Percentiles rank a stretch among this genome's conserved stretches.
phyloP scores from a whole-genome alignment of 2,888 invertebrate genomes.

The Clunio marinus region DNA sequence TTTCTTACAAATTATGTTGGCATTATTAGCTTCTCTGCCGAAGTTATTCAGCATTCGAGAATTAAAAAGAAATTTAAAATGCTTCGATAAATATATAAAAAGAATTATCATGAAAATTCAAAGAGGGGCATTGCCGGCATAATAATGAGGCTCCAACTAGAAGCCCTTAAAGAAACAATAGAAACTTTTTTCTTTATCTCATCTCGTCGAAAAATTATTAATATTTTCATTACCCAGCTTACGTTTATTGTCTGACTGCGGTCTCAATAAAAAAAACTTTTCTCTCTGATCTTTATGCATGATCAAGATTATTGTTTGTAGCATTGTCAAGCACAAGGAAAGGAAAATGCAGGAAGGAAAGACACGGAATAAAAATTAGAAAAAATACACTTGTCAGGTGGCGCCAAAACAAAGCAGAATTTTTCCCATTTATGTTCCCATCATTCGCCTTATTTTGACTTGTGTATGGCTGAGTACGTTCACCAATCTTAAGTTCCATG shows the following conservation, averaged over 20 bases:
- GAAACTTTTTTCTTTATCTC: slow-evolving; percentile 7
- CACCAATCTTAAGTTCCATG: not conserved
- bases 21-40: not conserved
- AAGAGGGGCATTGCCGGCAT: not conserved
- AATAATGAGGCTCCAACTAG: slow-evolving; percentile 4
- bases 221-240: slow-evolving; percentile 13
- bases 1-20: not conserved
- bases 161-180: slow-evolving; percentile 2
- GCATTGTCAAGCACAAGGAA: not conserved
- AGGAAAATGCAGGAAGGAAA: slow-evolving; percentile 7
- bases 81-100: not conserved
- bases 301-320: slow-evolving; percentile 12
- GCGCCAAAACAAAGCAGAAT: not conserved
- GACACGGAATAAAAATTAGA: not conserved
- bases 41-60: not conserved
- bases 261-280: not conserved
- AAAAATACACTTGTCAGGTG: slow-evolving; percentile 12
- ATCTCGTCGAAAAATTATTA: slow-evolving; percentile 8
- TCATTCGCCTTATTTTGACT: not conserved
- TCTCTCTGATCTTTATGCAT: slow-evolving; percentile 7
- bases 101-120: not conserved
- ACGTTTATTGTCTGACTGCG: not conserved
- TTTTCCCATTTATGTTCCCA: not conserved
- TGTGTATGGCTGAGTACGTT: not conserved
- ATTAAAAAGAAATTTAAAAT: not conserved